Conservation (phyloP, 2,113 vertebrate genomes). For the Rhea pennata region DNA sequence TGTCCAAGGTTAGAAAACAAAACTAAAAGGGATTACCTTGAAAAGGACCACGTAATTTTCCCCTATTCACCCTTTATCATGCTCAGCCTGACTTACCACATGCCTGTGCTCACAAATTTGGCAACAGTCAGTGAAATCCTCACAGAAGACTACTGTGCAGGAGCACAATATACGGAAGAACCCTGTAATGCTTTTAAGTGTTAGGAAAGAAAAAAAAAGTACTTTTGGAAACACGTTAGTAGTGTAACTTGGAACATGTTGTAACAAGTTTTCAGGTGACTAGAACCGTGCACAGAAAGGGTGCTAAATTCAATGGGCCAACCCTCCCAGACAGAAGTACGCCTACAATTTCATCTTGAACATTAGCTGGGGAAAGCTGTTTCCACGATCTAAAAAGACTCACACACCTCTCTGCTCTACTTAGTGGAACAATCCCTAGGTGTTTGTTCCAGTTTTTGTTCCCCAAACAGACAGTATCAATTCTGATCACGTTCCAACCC, state of each 20-base stretch:
- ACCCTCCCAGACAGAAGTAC: neutral
- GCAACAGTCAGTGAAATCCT: neutral
- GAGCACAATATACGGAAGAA: rapidly evolving
- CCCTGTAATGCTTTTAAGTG: neutral
- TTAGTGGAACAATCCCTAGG: neutral
- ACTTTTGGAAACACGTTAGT: neutral
- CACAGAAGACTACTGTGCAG: neutral
- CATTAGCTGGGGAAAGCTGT: neutral
- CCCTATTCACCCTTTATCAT: neutral
- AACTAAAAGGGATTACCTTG: neutral
- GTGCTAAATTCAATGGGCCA: neutral
- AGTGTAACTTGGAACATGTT: neutral
- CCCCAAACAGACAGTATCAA: neutral
- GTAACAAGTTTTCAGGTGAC: neutral
- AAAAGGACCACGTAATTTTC: neutral
- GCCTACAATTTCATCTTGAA: neutral
- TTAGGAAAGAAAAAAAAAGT: neutral
- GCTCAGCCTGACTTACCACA: neutral
- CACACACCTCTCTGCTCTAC: neutral
- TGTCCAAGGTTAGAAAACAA: neutral
- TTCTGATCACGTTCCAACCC: rapidly evolving
- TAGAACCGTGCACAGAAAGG: neutral
- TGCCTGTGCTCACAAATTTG: neutral
- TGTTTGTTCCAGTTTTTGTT: neutral
- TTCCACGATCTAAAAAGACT: neutral